Base-by-base conservation (phyloP, 1,140 invertebrate genomes). In the Trichonephila clavipes region DNA sequence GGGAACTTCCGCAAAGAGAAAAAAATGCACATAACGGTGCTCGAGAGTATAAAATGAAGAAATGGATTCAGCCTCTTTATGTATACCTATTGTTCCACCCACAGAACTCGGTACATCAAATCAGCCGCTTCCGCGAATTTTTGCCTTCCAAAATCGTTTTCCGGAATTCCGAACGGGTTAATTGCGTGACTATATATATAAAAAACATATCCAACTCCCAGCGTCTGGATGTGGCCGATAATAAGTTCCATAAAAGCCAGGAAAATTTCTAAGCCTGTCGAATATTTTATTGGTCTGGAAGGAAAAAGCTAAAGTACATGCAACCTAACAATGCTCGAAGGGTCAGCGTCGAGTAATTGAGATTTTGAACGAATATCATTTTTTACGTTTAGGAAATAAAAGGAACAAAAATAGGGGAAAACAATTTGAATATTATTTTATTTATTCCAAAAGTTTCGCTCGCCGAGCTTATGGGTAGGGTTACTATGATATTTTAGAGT, bases 111-210 rank as follows among this genome's bases (percentile, higher is more conserved):
- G 19, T 87, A 3, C 24, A 16, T 40, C 86, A n/a, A 40, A 18
- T 19, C 34, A 7, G 64, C 19, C 12, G 19, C 88, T 89, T 89
- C 88, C 88, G 40, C 44, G 88, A 89, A 89, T 77, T 69, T 89
- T 58, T 89, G 64, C 34, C 62, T 16, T 44, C 62, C 51, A 12
- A 85, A 88, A 66, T 44, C 21, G 16, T 58, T 77, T 89, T 77
- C 69, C 88, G 64, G 88, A 89, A 77, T 89, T 61, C 62, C 64
- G 24, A 89, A 19, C 34, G 51, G 88, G 88, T 77, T 77, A 89
- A 89, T 77, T 77, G 66, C 8, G 66, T 21, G 40, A 58, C 24
- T 34, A 85, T 81, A 85, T 59, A 85, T 28, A 85, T 16, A 85
- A 28, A 85, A 88, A 66, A 16, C 16, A 40, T 14, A n/a, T 28